Percentiles rank a stretch among this genome's conserved stretches.
phyloP scores from a whole-genome alignment of 2,888 invertebrate species.

The Andrena bucephala region DNA sequence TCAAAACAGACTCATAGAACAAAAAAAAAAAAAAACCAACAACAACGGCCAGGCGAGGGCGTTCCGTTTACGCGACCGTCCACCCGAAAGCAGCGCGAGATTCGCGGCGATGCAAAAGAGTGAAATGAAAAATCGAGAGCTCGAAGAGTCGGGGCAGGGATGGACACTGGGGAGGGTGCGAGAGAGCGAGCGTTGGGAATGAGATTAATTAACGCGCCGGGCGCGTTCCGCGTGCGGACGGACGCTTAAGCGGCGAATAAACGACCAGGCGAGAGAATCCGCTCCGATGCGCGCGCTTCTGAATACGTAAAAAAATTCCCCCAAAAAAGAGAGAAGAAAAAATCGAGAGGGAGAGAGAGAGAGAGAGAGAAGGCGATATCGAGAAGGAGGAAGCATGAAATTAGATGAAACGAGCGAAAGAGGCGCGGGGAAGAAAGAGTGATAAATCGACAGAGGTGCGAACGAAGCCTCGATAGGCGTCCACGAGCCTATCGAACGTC shows the following conservation, averaged over 20 bases:
- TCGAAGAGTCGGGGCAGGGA: neutral
- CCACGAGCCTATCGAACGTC: slow-evolving; percentile 49
- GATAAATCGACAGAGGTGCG: slow-evolving; percentile 11
- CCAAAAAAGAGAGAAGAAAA: too few relatives aligned
- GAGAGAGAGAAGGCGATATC: too few relatives aligned
- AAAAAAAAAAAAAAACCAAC: neutral
- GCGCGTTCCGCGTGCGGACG: slow-evolving; percentile 23
- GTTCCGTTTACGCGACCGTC: slow-evolving; percentile 55
- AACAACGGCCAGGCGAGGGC: neutral
- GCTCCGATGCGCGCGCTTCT: neutral
- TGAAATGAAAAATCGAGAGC: neutral
- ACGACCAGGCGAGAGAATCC: slow-evolving; percentile 10
- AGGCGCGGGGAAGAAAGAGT: neutral
- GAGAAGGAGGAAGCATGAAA: neutral
- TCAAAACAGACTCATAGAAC: too few relatives aligned
- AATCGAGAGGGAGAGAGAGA: too few relatives aligned
- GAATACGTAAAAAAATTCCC: too few relatives aligned
- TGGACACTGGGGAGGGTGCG: neutral
- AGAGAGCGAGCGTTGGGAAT: neutral
- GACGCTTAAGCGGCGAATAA: slow-evolving; percentile 25
- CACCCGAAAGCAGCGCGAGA: slow-evolving; percentile 14
- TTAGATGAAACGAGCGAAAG: neutral
- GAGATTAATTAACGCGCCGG: slow-evolving; percentile 4
- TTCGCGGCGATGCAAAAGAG: neutral
- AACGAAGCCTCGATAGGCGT: slow-evolving; percentile 12